Evolutionary conservation across 64 coral and sea anemone species (phyloP), one percentile per base, ranked within the genome.

Genomic region (Montipora capricornis): DNA sequence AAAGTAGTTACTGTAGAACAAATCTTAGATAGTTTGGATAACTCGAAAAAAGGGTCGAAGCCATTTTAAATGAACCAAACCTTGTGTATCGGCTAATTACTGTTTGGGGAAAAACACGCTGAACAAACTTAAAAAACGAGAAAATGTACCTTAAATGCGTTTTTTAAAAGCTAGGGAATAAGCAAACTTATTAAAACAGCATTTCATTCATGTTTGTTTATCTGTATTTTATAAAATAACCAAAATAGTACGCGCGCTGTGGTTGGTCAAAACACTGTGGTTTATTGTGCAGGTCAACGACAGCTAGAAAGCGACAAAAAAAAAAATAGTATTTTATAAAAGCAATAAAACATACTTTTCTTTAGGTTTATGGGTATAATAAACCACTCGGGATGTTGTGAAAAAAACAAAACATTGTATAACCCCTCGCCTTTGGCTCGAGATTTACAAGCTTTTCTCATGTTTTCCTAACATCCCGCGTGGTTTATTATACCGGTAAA

Each of bases 201-300:
- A 71, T 71, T 71, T 71, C 68, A 71, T 71, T 71, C 68, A 71
- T 71, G 68, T 71, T 71, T 71, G 68, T 71, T 71, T 71, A 71
- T 71, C 16, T 71, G 8, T 71, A 71, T 71, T 22, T 71, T 71
- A 71, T 71, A 10, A 71, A 71, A 71, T 71, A 71, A 71, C 68
- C 37, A 37, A 71, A 71, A 71, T 71, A 71, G 68, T 71, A 71
- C 68, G 68, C 20, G 16, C 68, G 68, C 68, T 71, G 68, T 71
- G 68, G 68, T 71, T 71, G 68, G 68, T 71, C 68, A 71, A 71
- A 71, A 10, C 68, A 71, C 68, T 12, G 68, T 71, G 68, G 68
- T 71, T 37, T 71, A 71, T 71, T 71, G 0, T 71, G 68, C 68
- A 7, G 68, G 4, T 71, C 6, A 71, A 71, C 68, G 0, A 71